phyloP scores from a whole-genome alignment of 2,888 invertebrate genomes.

The Brachynemurus nebulosus region DNA sequence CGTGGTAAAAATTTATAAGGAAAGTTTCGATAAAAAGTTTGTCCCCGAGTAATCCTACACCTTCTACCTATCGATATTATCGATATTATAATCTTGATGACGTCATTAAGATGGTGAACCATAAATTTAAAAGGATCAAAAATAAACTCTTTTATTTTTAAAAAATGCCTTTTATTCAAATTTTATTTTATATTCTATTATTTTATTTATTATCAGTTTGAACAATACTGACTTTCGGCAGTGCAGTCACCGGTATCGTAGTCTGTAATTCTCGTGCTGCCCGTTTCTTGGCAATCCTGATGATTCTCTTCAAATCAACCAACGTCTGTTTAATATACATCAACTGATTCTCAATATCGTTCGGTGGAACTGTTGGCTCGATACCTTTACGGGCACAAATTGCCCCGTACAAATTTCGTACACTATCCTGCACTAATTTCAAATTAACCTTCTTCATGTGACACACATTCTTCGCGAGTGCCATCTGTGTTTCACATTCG shows the following conservation, averaged over 20 bases:
- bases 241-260: background rate
- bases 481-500: slow-evolving; percentile 46
- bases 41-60: no score
- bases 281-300: slow-evolving; percentile 2
- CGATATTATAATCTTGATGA: no score
- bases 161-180: no score
- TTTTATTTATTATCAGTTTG: no score
- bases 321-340: slow-evolving; percentile 46
- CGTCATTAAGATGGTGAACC: no score
- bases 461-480: slow-evolving; percentile 42
- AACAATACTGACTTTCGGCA: background rate
- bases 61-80: no score
- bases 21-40: no score
- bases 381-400: slow-evolving; percentile 41
- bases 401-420: slow-evolving; percentile 48
- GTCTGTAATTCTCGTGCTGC: background rate
- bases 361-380: slow-evolving; percentile 27
- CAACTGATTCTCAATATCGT: slow-evolving; percentile 45
- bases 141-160: no score
- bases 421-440: slow-evolving; percentile 40
- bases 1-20: no score
- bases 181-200: no score
- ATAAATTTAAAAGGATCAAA: no score
- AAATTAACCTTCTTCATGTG: slow-evolving; percentile 39
- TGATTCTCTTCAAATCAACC: slow-evolving; percentile 27